Conservation (phyloP, 1,140 invertebrate genomes). For the Bombyx mori region DNA sequence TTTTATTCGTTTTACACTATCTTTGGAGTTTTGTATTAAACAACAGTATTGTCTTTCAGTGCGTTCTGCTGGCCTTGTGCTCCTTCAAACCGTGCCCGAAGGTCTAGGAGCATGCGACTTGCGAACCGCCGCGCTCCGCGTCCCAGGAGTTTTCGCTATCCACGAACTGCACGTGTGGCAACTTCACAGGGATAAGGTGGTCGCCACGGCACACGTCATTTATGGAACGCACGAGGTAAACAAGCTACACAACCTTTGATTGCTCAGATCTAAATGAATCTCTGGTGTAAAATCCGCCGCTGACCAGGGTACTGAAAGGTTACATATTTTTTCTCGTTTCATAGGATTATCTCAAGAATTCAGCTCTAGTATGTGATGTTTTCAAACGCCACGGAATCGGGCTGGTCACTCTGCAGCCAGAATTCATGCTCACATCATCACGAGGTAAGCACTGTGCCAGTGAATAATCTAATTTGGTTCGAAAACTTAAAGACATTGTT, state of each 20-base stretch:
- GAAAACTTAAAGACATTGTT: no score
- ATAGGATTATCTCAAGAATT: constrained; percentile 76
- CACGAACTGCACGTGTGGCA: constrained; percentile 91
- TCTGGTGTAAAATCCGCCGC: background rate
- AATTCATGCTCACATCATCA: constrained; percentile 71
- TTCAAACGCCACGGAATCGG: constrained; percentile 83
- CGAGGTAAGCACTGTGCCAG: constrained; percentile 27
- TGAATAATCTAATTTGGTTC: background rate
- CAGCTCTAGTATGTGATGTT: constrained; percentile 76
- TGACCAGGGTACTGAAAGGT: background rate
- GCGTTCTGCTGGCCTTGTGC: constrained; percentile 74
- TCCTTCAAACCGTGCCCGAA: constrained; percentile 86
- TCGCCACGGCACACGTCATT: constrained; percentile 81
- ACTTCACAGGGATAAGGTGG: constrained; percentile 77
- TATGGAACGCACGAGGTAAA: constrained; percentile 68
- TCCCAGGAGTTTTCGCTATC: constrained; percentile 84
- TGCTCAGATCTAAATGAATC: background rate
- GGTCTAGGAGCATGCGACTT: constrained; percentile 81
- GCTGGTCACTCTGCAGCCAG: constrained; percentile 84
- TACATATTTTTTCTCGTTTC: constrained; percentile 19
- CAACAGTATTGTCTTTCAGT: constrained; percentile 23
- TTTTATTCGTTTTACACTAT: background rate
- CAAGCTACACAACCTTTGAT: no score
- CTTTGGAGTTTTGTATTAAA: background rate
- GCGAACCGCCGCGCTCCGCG: constrained; percentile 77